A percentile compares a stretch with the other conserved stretches of the same genome.
These are phyloP conservation scores for Pholis gunnellus DNA, from an alignment of 2,113 vertebrate species.

Conservation along the genomic window DNA sequence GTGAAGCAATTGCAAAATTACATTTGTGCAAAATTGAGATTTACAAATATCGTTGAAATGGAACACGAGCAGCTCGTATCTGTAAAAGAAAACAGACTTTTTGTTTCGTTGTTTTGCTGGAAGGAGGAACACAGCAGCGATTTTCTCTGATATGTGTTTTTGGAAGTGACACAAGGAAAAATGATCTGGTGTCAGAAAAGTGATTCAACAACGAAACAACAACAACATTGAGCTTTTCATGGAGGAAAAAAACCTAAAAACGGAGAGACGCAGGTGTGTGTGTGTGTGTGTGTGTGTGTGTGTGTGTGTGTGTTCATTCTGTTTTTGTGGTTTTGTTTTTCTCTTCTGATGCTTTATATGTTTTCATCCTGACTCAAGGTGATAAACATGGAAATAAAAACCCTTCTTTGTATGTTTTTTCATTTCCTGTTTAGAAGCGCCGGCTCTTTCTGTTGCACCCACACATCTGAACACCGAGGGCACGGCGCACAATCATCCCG, in stretches of 20 bases:
- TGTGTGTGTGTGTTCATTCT: background rate
- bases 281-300: constrained; percentile 14
- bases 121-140: constrained; percentile 39
- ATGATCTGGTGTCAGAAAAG: constrained; percentile 63
- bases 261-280: constrained; percentile 29
- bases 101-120: constrained; percentile 35
- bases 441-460: constrained; percentile 27
- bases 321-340: constrained; percentile 39
- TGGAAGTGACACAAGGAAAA: constrained; percentile 52
- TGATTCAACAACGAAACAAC: constrained; percentile 48
- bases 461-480: constrained; percentile 57
- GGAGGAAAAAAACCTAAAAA: background rate
- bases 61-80: constrained; percentile 29
- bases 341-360: constrained; percentile 44
- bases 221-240: constrained; percentile 43
- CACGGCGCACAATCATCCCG: constrained; percentile 49
- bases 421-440: constrained; percentile 47
- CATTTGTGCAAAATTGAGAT: constrained; percentile 16
- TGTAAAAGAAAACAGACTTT: background rate
- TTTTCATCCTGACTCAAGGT: constrained; percentile 70
- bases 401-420: constrained; percentile 58
- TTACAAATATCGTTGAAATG: constrained; percentile 48
- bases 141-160: constrained; percentile 61
- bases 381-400: constrained; percentile 73
- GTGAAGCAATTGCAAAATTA: constrained; percentile 7